These are phyloP conservation scores for Thinocorus orbignyianus DNA, from an alignment of 2,113 vertebrate genomes.

Conservation along the genomic window DNA sequence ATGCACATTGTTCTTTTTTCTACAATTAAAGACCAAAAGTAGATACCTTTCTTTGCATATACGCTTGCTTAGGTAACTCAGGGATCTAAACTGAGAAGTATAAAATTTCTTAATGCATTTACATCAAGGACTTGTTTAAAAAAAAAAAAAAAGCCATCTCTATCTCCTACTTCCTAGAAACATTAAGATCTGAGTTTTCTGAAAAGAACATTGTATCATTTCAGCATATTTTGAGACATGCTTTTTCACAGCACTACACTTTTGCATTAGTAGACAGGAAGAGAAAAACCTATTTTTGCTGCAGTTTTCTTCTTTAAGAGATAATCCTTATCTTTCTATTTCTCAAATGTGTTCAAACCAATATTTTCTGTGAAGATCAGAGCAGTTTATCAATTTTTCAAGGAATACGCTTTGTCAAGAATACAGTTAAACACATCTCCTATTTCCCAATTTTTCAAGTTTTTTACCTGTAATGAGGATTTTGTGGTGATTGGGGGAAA, in stretches of 20 bases:
- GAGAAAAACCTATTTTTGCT: not conserved
- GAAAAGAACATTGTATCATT: conserved; percentile 1
- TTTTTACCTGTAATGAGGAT: not conserved
- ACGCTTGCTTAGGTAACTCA: not conserved
- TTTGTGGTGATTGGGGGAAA: not conserved
- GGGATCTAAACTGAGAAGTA: not conserved
- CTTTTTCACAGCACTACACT: not conserved
- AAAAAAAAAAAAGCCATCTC: conserved; percentile 13
- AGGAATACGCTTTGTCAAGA: not conserved
- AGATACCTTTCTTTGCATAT: not conserved
- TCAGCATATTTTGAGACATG: not conserved
- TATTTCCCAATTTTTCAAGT: not conserved
- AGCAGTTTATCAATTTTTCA: not conserved
- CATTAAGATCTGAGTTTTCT: conserved; percentile 53
- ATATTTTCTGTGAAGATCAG: not conserved
- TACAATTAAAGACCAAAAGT: not conserved
- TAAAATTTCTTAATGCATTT: conserved; percentile 44
- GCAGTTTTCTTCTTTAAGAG: not conserved
- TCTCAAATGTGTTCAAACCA: not conserved
- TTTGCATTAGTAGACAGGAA: not conserved
- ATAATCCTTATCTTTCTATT: not conserved
- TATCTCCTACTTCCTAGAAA: conserved; percentile 67
- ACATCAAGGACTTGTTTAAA: conserved; percentile 17
- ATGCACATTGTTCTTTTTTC: not conserved
- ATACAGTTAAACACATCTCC: not conserved